A percentile compares a stretch with the other conserved stretches of the same genome.
phyloP scores from a whole-genome alignment of 2,888 invertebrate species.

The Poecilobothrus nobilitatus region DNA sequence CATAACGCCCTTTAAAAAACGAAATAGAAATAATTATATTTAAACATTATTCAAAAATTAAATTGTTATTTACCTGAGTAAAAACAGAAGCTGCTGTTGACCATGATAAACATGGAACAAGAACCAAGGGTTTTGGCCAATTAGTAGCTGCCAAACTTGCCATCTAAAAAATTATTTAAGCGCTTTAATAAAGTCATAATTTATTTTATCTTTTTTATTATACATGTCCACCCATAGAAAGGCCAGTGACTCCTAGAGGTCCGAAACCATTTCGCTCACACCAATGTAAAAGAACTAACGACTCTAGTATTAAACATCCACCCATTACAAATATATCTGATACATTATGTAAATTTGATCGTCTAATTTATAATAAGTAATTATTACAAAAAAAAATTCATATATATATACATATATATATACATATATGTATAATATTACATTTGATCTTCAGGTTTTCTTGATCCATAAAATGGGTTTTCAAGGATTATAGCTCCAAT shows the following conservation, averaged over 20 bases:
- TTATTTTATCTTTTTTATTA: slow-evolving; percentile 40
- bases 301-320: slow-evolving; percentile 89
- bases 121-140: slow-evolving; percentile 87
- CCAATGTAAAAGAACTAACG: slow-evolving; percentile 87
- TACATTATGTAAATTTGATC: slow-evolving; percentile 88
- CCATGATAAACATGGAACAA: slow-evolving; percentile 96
- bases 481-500: slow-evolving; percentile 91
- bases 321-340: slow-evolving; percentile 99
- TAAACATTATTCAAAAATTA: neutral
- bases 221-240: slow-evolving; percentile 98
- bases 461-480: slow-evolving; percentile 89
- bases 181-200: slow-evolving; percentile 13
- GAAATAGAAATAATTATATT: slow-evolving; percentile 12
- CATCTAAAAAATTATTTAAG: slow-evolving; percentile 61
- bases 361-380: slow-evolving; percentile 45
- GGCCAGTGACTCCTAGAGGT: slow-evolving; percentile 87
- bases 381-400: slow-evolving; percentile 11
- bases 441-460: slow-evolving; percentile 83
- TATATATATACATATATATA: no score
- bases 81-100: slow-evolving; percentile 94
- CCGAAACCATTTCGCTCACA: slow-evolving; percentile 84
- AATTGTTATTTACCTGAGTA: slow-evolving; percentile 44
- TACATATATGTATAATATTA: slow-evolving; percentile 42
- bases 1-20: slow-evolving; percentile 80
- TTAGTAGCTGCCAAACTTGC: slow-evolving; percentile 93